Percentiles rank a stretch among this genome's conserved stretches.
phyloP scores from a whole-genome alignment of 2,113 vertebrate species.

The Poeciliopsis turrubarensis region DNA sequence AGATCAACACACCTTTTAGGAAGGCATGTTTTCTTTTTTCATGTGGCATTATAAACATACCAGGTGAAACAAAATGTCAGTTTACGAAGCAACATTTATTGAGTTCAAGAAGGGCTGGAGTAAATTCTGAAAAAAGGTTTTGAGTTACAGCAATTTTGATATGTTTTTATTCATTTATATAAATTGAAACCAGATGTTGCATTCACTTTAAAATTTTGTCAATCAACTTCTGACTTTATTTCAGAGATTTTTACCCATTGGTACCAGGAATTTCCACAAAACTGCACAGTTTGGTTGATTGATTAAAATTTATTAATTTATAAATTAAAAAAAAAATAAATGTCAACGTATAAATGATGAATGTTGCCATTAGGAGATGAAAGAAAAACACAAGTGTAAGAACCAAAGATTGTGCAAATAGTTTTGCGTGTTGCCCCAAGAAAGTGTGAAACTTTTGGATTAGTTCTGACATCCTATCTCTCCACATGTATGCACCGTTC shows the following conservation, averaged over 20 bases:
- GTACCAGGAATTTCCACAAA: slow-evolving; percentile 23
- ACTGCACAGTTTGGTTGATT: slow-evolving; percentile 38
- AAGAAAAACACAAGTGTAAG: neutral
- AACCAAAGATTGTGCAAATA: neutral
- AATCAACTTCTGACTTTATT: neutral
- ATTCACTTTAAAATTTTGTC: too few species aligned
- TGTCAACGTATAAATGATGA: neutral
- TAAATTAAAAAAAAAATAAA: neutral
- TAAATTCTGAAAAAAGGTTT: too few species aligned
- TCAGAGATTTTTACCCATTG: neutral
- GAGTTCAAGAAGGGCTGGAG: too few species aligned
- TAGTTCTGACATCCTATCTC: slow-evolving; percentile 23
- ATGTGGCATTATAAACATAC: neutral
- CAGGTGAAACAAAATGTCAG: neutral
- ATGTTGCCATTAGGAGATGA: neutral
- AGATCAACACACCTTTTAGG: neutral
- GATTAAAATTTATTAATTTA: neutral
- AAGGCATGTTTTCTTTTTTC: neutral
- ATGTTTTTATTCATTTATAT: too few species aligned
- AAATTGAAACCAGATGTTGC: too few species aligned
- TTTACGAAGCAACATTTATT: neutral
- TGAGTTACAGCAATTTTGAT: too few species aligned
- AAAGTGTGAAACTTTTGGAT: slow-evolving; percentile 46
- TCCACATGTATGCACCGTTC: slow-evolving; percentile 40
- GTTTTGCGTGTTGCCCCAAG: slow-evolving; percentile 6